Evolutionary conservation across 2,888 invertebrate species (phyloP), one percentile per base, ranked within the genome.

Genomic region (Hemaris fuciformis): DNA sequence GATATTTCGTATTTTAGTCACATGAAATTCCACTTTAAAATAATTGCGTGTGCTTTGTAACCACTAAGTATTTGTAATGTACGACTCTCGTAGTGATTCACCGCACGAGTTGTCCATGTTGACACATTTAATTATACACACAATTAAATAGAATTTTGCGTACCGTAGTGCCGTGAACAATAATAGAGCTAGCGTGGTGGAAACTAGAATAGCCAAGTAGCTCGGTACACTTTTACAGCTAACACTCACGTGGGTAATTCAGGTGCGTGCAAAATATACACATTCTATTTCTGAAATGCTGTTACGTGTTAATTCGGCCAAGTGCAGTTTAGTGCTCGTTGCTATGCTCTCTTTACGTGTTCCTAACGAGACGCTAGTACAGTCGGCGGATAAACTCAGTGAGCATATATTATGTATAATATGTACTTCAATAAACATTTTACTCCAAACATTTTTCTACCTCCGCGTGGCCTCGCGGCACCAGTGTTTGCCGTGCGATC

Each of bases 281-380:
- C 48, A 27, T 18, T 53, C 53, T 53, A 53, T 53, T 53, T 53
- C 31, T 53, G 31, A 31, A 31, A 53, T 18, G 10, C 18, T 31
- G 27, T 53, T 53, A 53, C 31, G 53, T 53, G 53, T 31, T 53
- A 53, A 53, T 53, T 53, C 53, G 53, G 53, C 31, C 53, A 53
- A 53, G 53, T 53, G 31, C 53, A 53, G 31, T 48, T 20, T 53
- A 31, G 18, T 27, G 18, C 25, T 48, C 15, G 15, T 27, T 18
- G 27, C 18, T 27, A 10, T 10, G 53, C 18, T 43, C 43, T 43
- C 34, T 20, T 43, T 43, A 43, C 18, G 18, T 20, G 20, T 22
- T 18, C 38, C 31, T 38, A 38, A 38, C n/a, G n/a, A n/a, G n/a
- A n/a, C n/a, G n/a, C n/a, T n/a, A n/a, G n/a, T n/a, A n/a, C n/a